These are phyloP conservation scores for Oligia fasciuncula DNA, from an alignment of 2,888 invertebrate species.

Conservation along the genomic window DNA sequence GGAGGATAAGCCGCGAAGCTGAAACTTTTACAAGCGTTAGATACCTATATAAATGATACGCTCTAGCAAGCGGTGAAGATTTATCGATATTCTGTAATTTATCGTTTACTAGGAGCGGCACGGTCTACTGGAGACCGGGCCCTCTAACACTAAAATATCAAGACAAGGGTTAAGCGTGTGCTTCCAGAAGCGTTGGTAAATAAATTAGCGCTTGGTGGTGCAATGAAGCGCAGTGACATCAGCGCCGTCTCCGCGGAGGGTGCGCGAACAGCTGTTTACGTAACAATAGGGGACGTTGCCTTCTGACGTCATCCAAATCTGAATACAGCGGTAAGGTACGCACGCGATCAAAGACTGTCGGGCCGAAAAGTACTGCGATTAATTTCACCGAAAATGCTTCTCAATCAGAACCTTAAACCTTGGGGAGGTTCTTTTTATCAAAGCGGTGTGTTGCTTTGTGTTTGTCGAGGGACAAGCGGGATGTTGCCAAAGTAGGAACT, in stretches of 20 bases:
- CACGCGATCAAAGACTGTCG: slow-evolving; percentile 9
- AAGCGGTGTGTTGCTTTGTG: slow-evolving; percentile 26
- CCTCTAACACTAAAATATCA: slow-evolving; percentile 49
- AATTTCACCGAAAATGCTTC: slow-evolving; percentile 21
- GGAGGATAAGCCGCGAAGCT: slow-evolving; percentile 39
- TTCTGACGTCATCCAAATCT: slow-evolving; percentile 35
- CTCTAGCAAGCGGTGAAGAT: slow-evolving; percentile 62
- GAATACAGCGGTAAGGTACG: slow-evolving; percentile 5
- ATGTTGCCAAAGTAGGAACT: slow-evolving; percentile 28
- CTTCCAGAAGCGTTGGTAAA: slow-evolving; percentile 44
- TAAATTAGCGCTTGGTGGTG: slow-evolving; percentile 51
- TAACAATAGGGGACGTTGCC: slow-evolving; percentile 44
- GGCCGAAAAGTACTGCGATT: slow-evolving; percentile 7
- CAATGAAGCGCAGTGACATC: slow-evolving; percentile 57
- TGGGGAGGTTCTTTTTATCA: slow-evolving; percentile 20
- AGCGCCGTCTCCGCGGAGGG: slow-evolving; percentile 31
- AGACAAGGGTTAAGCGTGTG: slow-evolving; percentile 44
- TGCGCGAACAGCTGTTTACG: slow-evolving; percentile 52
- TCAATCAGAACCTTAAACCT: slow-evolving; percentile 13
- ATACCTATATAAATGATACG: slow-evolving; percentile 58
- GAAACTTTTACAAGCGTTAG: slow-evolving; percentile 50
- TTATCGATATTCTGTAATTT: slow-evolving; percentile 64
- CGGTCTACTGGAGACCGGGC: slow-evolving; percentile 35
- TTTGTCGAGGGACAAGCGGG: slow-evolving; percentile 19
- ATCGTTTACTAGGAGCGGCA: slow-evolving; percentile 51